Base-by-base conservation (phyloP, 2,113 vertebrate species). In the Hystrix cristata region DNA sequence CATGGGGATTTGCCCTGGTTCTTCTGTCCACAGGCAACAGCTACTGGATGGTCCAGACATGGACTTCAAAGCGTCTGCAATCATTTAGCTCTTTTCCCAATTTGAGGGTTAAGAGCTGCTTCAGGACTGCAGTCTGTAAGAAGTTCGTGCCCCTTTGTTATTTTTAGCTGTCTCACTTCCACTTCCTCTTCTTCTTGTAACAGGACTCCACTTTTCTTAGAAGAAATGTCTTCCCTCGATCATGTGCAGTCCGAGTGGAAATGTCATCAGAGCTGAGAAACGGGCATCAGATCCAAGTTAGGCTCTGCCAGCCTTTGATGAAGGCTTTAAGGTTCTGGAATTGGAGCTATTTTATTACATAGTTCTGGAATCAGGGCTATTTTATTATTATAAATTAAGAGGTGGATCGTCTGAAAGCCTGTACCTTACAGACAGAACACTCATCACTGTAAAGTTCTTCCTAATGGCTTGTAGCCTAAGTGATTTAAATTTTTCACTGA, bases 371-470 rank as follows among this genome's bases (percentile, higher is more conserved):
- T 21, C 13, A 31, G 38, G 80, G 72, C 38, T 83, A 31, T 53
- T 81, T 87, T 74, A 34, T 81, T 81, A 64, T 87, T 25, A 48
- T 46, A 95, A 92, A 85, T 62, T 59, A 84, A 67, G 43, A 92
- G 55, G 62, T n/a, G n/a, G 46, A 4, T 12, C 27, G 92, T 94
- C 64, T 38, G 23, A 55, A 91, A 85, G n/a, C 57, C 82, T 95
- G 78, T 1, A 5, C 43, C 62, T 60, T 48, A 64, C 1, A 55
- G 59, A 55, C 25, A 89, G 25, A 90, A 87, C 27, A 43, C 31
- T 90, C 27, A 43, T 51, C 8, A 57, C 53, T 81, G 23, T 55
- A 6, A 31, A 27, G 5, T 48, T 78, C 65, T 71, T 95, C 78
- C n/a, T 65, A 46, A 51, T 1, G 51, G 92, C 43, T 86, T 23